Evolutionary conservation across 2,797 vertebrate genomes (phyloP).

Genomic region (Channallabes apus): DNA sequence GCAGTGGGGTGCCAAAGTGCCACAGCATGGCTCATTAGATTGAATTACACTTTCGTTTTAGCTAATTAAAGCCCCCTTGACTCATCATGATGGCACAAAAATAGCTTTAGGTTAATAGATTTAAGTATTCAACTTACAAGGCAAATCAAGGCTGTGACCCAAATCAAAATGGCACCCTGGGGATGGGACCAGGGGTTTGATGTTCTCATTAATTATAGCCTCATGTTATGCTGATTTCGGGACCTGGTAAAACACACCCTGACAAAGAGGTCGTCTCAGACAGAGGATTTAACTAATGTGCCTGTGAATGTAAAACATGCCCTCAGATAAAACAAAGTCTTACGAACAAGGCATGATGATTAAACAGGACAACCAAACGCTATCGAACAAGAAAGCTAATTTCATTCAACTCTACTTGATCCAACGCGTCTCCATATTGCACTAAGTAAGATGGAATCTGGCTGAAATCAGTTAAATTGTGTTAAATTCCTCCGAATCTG

Average conservation of each 20-base stretch:
- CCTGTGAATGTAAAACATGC: conserved; percentile 30
- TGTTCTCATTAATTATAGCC: conserved; percentile 34
- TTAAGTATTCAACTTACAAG: conserved; percentile 24
- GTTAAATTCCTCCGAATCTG: conserved; percentile 7
- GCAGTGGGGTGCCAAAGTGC: conserved; percentile 47
- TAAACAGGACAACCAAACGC: conserved; percentile 35
- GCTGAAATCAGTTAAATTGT: conserved; percentile 23
- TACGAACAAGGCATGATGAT: conserved; percentile 27
- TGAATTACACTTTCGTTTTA: conserved; percentile 51
- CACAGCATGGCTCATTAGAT: conserved; percentile 53
- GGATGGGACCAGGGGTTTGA: conserved; percentile 20
- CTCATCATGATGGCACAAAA: conserved; percentile 44
- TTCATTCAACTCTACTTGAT: neutral
- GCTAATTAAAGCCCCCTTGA: conserved; percentile 50
- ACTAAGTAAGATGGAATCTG: conserved; percentile 2
- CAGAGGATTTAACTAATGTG: conserved; percentile 33
- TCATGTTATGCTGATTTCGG: conserved; percentile 35
- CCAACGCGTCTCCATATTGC: neutral
- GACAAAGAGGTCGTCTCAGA: conserved; percentile 27
- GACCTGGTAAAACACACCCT: conserved; percentile 29
- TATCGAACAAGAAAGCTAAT: conserved; percentile 20
- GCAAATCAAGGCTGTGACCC: conserved; percentile 49
- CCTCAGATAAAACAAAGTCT: conserved; percentile 32
- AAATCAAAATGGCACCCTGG: conserved; percentile 36
- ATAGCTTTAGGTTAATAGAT: conserved; percentile 45